Evolutionary conservation across 2,888 invertebrate genomes (phyloP), one percentile per base, ranked within the genome.

Genomic region (Tetragnatha montana): DNA sequence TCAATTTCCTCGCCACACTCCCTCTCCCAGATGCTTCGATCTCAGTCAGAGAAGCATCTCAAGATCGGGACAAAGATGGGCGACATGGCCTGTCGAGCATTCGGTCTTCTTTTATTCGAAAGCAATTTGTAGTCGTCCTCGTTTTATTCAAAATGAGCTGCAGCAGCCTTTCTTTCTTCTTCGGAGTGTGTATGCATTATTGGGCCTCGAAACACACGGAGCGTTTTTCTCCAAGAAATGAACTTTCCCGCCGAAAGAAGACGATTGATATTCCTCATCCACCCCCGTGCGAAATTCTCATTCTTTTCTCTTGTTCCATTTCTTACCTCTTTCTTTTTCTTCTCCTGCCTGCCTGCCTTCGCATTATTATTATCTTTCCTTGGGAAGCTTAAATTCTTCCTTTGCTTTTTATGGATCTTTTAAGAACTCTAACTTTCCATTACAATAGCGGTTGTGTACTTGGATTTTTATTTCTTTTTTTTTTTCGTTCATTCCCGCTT

Each of bases 111-210:
- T 86, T 85, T 76, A 81, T 81, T 71, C 51, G 78, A 89, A 75
- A 89, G 89, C 89, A 89, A 89, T 89, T 89, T 89, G 85, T 81
- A 89, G 85, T 81, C 81, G 75, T 78, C 69, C 75, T 81, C 81
- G 78, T 84, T 85, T 89, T 76, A 81, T 89, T 85, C 81, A 76
- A 81, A 89, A 89, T 89, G 85, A 89, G 89, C 85, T 73, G 80
- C 81, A 22, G n/a, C 78, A 74, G 74, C 76, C 89, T 78, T 76
- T 80, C 75, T 47, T 76, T 60, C 75, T 47, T 35, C 35, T 79
- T 35, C 22, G 69, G 22, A 73, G 19, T 88, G 78, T 89, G 68
- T 81, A 49, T 60, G 68, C 75, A 81, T 89, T 85, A 81, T 89
- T 89, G 84, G 84, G 81, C 84, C 85, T 89, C 69, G 79, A 83